Evolutionary conservation across 2,113 vertebrate genomes (phyloP), one percentile per base, ranked within the genome.

Genomic region (Rhagologus leucostigma): DNA sequence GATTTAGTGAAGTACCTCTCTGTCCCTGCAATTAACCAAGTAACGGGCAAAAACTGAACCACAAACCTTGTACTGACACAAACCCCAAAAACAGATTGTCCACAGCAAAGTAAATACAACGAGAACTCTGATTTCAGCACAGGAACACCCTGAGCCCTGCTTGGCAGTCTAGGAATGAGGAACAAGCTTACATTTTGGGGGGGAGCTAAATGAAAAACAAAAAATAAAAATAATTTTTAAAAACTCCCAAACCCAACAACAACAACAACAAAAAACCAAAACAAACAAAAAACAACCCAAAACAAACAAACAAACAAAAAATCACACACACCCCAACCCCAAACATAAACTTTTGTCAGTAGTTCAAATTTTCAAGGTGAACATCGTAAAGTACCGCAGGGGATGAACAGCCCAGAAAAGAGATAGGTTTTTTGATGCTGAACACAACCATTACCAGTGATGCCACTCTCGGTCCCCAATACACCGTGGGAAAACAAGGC

Each of bases 81-180:
- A 33, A 11, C 7, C 5, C 39, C 13, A 0, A 13, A 70, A 64
- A 9, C 0, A 59, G 19, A 9, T 35, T 52, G n/a, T 27, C 37
- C 27, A 20, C 37, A 33, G 32, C 13, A 60, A 75, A 81, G 65
- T 6, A 49, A 78, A 27, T 7, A 35, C 4, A 16, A 46, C 29
- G 10, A 44, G 37, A 90, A 52, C 14, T 39, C n/a, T 1, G 0
- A 20, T 32, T 67, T 59, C 35, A 80, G 44, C 47, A 11, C 7
- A 37, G n/a, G 21, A 82, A 44, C 11, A 64, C 17, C 32, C 37
- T 1, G 0, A 77, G n/a, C 11, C 29, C 21, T 42, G 30, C 11
- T 33, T 44, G 22, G 21, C 26, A 29, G 24, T 20, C n/a, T 37
- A 57, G 55, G 52, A 69, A 32, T 4, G 1, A 39, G 27, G 19